Evolutionary conservation across 2,888 invertebrate species (phyloP).

Genomic region (Meliscaeva auricollis): DNA sequence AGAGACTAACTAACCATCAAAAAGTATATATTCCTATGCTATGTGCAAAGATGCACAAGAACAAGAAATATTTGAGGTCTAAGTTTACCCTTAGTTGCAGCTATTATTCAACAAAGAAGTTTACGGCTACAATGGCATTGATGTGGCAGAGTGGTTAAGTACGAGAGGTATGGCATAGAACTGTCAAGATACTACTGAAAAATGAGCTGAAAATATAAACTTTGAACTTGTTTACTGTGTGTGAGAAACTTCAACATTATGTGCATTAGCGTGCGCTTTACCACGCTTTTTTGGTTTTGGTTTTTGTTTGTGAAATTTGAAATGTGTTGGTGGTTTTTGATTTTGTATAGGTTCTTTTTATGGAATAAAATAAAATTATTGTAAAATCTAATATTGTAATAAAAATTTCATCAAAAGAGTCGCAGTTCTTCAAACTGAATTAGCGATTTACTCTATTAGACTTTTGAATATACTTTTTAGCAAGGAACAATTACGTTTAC

Average conservation of each 20-base stretch:
- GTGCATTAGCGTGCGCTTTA: conserved; percentile 50
- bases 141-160: conserved; percentile 31
- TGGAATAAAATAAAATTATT: too few species aligned
- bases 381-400: too few species aligned
- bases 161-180: neutral
- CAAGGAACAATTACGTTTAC: too few species aligned
- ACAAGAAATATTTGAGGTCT: conserved; percentile 53
- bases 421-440: too few species aligned
- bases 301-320: neutral
- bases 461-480: too few species aligned
- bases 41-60: conserved; percentile 30
- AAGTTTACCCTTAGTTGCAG: conserved; percentile 64
- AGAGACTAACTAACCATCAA: conserved; percentile 43
- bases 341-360: too few species aligned
- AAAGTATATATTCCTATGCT: too few species aligned
- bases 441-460: too few species aligned
- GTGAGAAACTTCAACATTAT: conserved; percentile 51
- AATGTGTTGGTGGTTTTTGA: neutral
- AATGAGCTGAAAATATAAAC: conserved; percentile 61
- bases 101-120: conserved; percentile 71
- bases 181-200: conserved; percentile 50
- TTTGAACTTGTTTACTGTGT: conserved; percentile 54
- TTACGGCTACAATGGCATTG: conserved; percentile 47
- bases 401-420: too few species aligned
- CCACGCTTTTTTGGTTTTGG: conserved; percentile 3